Evolutionary conservation across 2,113 vertebrate genomes (phyloP).

Genomic region (Ursus arctos): DNA sequence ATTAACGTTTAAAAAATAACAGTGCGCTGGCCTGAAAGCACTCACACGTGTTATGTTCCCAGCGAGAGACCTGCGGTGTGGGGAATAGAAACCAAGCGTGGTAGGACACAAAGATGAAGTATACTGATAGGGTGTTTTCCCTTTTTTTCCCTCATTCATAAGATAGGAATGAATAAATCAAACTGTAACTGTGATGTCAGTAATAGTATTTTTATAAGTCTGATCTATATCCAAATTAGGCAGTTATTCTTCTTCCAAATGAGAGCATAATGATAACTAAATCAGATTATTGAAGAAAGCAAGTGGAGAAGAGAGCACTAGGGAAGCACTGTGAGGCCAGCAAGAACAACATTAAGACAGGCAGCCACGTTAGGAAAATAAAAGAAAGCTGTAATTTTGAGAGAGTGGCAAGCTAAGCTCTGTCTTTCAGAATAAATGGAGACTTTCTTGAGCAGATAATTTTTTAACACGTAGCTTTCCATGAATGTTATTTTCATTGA

Average conservation of each 20-base stretch:
- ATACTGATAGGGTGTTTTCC: accelerated
- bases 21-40: neutral
- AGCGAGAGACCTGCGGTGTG: neutral
- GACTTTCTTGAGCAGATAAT: neutral
- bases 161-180: neutral
- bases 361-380: neutral
- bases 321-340: neutral
- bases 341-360: neutral
- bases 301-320: neutral
- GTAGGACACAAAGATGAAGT: neutral
- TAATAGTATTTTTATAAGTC: neutral
- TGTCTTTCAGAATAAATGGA: neutral
- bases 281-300: neutral
- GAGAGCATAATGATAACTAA: neutral
- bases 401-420: neutral
- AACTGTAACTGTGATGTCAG: neutral
- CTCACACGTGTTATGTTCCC: neutral
- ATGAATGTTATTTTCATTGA: neutral
- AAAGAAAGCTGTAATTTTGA: constrained; percentile 14
- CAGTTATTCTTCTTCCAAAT: neutral
- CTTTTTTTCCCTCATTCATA: neutral
- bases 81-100: neutral
- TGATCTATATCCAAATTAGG: neutral
- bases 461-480: neutral
- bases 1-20: neutral